Evolutionary conservation across 1,140 invertebrate genomes (phyloP), one percentile per base, ranked within the genome.

Genomic region (Phthorimaea operculella): DNA sequence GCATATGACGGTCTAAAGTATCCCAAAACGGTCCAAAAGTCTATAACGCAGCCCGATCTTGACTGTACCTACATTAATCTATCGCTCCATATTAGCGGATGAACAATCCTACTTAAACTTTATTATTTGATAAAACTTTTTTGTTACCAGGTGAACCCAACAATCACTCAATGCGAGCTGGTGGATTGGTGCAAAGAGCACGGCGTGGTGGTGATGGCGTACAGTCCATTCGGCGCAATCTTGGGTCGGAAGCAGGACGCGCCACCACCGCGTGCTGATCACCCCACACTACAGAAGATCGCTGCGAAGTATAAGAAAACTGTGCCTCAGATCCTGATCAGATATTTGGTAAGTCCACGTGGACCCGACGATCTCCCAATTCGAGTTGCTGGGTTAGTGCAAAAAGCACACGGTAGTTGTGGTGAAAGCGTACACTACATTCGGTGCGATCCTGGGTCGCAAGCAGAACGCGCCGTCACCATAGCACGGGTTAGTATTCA

Each of bases 391-490:
- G 18, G 55, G 70, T 21, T 81, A 74, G 74, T 78, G 78, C 48
- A 48, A 59, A 5, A 48, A 68, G 0, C 75, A 72, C n/a, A 62
- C 64, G n/a, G n/a, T n/a, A 7, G 69, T 82, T 0, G 52, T 75
- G 12, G 68, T 79, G 1, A 78, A 75, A 72, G 76, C 70, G 0
- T 79, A 79, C 50, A 78, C 66, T 57, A 76, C 75, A 0, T 82
- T 79, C 49, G 79, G 79, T 0, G 70, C 63, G 0, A 70, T 79
- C 54, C 66, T 82, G 2, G 76, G 76, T 0, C 65, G 75, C 7
- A 77, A 72, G 42, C 48, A 56, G 1, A 59, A 74, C 36, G 75
- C 74, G 0, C 76, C 76, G 0, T 64, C 66, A 42, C 76, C 79
- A n/a, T n/a, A n/a, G n/a, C n/a, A n/a, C n/a, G n/a, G n/a, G n/a